Evolutionary conservation across 1,140 invertebrate genomes (phyloP), one percentile per base, ranked within the genome.

Genomic region (Nasonia longicornis): DNA sequence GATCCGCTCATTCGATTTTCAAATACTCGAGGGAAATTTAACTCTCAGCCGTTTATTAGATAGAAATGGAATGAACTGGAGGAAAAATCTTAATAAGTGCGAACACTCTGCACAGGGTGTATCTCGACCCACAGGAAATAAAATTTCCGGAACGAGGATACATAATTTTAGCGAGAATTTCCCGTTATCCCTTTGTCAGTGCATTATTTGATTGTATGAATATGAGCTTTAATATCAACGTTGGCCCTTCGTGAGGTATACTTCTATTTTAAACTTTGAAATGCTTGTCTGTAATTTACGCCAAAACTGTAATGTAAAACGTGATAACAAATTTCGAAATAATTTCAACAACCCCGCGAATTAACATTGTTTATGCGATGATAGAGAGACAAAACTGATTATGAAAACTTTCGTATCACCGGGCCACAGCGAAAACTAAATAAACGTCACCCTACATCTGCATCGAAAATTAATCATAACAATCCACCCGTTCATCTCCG

Each of bases 1-100:
- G 38, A 42, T 42, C 38, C 16, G 20, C 58, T 63, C 58, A 20
- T 63, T 22, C 64, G 26, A 26, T 67, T 26, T n/a, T 0, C 20
- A 12, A 38, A 35, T 71, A 35, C 35, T 71, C 35, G 4, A 38
- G 69, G 69, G 69, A 71, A 71, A 71, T 71, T 38, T 35, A 42
- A 16, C 14, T 2, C 69, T 71, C 42, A 42, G 35, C 42, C 69
- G 12, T 29, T 38, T 71, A 71, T 71, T 71, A 38, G 69, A 38
- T 71, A 71, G 35, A 71, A 38, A 6, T 20, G 35, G 16, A 42
- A 42, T 38, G 29, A 31, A 38, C 12, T 20, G 14, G 35, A 4
- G 11, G 26, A 67, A 67, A 67, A 67, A 26, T n/a, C n/a, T 67
- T 67, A 67, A 67, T 67, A 26, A 67, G 31, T 67, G 26, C 3